Percentiles rank a stretch among this genome's conserved stretches.
These are phyloP conservation scores for Leptopilina myrica DNA, from an alignment of 2,888 invertebrate species.

Conservation along the genomic window DNA sequence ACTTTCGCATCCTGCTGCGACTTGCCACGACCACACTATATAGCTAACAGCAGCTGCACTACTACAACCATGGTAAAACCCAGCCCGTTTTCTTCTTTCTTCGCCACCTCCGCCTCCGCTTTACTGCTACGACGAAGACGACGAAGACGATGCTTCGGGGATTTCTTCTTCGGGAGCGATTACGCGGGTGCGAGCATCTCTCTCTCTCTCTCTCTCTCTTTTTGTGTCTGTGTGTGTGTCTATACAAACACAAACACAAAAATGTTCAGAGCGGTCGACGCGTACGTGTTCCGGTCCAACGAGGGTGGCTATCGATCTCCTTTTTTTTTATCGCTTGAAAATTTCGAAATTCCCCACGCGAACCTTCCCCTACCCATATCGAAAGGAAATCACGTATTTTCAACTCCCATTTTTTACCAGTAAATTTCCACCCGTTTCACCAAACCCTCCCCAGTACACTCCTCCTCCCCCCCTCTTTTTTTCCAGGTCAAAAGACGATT, in stretches of 20 bases:
- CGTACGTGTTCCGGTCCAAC: conserved; percentile 42
- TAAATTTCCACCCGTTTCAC: too few species aligned
- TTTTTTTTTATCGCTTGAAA: conserved; percentile 41
- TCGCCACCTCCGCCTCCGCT: conserved; percentile 74
- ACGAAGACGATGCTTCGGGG: conserved; percentile 75
- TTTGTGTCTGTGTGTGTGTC: conserved; percentile 16
- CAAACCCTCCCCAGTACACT: too few species aligned
- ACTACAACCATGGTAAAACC: conserved; percentile 16
- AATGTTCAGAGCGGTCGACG: conserved; percentile 45
- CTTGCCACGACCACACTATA: conserved; percentile 33
- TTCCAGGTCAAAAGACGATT: too few species aligned
- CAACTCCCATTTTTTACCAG: conserved; percentile 22
- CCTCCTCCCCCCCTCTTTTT: too few species aligned
- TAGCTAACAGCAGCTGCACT: conserved; percentile 13
- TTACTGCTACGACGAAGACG: conserved; percentile 55
- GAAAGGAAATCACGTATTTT: conserved; percentile 29
- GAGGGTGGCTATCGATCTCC: conserved; percentile 40
- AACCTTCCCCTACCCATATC: conserved; percentile 14
- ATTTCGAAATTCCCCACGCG: conserved; percentile 39
- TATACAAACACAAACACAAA: not conserved
- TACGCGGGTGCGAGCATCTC: conserved; percentile 56
- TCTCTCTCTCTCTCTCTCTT: conserved; percentile 42
- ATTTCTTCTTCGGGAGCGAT: conserved; percentile 68
- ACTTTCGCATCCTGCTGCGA: conserved; percentile 40
- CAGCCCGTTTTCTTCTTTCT: conserved; percentile 41